phyloP scores from a whole-genome alignment of 2,888 invertebrate species.

The Chalcis sispes region DNA sequence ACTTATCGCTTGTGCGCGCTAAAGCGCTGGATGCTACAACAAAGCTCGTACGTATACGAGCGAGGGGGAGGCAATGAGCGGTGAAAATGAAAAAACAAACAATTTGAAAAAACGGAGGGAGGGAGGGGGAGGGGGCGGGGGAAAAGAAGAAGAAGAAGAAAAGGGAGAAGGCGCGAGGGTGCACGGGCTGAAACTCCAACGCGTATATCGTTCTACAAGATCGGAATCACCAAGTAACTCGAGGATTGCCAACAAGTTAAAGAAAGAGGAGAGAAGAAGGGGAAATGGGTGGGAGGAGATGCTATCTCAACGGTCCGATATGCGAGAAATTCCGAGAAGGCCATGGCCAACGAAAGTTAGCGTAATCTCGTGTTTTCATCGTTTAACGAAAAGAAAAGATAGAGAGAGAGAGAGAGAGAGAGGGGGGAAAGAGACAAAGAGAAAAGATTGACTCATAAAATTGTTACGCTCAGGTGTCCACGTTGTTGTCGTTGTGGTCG shows the following conservation, averaged over 20 bases:
- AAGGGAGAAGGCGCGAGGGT: slow-evolving; percentile 1
- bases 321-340: slow-evolving; percentile 72
- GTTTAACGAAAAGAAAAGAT: background rate
- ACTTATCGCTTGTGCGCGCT: too few species aligned
- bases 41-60: too few species aligned
- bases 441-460: slow-evolving; percentile 51
- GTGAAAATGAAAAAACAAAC: too few species aligned
- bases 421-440: background rate
- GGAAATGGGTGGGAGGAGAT: slow-evolving; percentile 65
- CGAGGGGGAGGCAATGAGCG: too few species aligned
- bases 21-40: too few species aligned
- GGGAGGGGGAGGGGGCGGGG: too few species aligned
- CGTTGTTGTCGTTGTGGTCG: background rate
- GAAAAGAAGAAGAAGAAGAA: background rate
- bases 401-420: background rate
- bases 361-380: slow-evolving; percentile 50
- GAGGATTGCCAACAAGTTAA: background rate
- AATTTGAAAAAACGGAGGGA: too few species aligned
- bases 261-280: slow-evolving; percentile 40
- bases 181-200: background rate
- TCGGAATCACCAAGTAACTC: slow-evolving; percentile 73
- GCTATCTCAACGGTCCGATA: slow-evolving; percentile 63
- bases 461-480: background rate
- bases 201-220: slow-evolving; percentile 74
- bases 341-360: background rate